Base-by-base conservation (phyloP, 1,140 invertebrate species). In the Papilio dardanus region DNA sequence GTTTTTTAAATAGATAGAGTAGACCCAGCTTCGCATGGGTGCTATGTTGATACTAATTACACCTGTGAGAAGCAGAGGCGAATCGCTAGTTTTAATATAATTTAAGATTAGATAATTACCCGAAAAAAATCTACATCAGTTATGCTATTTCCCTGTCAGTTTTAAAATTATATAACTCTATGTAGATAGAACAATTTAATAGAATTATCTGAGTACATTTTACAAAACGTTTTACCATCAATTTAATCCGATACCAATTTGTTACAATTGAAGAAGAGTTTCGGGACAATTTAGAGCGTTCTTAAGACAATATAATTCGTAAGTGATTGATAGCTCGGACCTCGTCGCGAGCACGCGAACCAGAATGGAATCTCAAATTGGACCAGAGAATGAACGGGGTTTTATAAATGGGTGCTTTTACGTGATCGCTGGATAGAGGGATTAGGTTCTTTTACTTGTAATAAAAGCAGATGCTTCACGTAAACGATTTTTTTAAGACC, bases 231-330 rank as follows among this genome's bases (percentile, higher is more conserved):
- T 69, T 62, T 42, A 69, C n/a, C 33, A 40, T 69, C 67, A 69
- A 69, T 69, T 69, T 69, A 69, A 69, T 42, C 35, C 21, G 35
- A 40, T 35, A 24, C 67, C 67, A 69, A 33, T 69, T 69, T 69
- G 28, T 21, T 24, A 69, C 67, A 69, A 69, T 69, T 69, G 67
- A 40, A 69, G 28, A 33, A 66, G 67, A 69, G 74, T 81, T 88
- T 86, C 81, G 84, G 83, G 83, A 88, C 88, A 83, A 89, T 90
- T 88, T 87, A 78, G 86, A 81, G 74, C 84, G 84, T 87, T 87
- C 89, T 83, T 90, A 87, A 90, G 90, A 92, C 90, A 92, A 92
- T 89, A 88, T 92, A 90, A 92, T 92, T 90, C 67, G 67, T 62
- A 30, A 69, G 67, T 87, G 90, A 89, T 88, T 89, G 90, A 90